Base-by-base conservation (phyloP, 37 sponge, comb jelly and placozoan species). In the Oopsacas minuta region DNA sequence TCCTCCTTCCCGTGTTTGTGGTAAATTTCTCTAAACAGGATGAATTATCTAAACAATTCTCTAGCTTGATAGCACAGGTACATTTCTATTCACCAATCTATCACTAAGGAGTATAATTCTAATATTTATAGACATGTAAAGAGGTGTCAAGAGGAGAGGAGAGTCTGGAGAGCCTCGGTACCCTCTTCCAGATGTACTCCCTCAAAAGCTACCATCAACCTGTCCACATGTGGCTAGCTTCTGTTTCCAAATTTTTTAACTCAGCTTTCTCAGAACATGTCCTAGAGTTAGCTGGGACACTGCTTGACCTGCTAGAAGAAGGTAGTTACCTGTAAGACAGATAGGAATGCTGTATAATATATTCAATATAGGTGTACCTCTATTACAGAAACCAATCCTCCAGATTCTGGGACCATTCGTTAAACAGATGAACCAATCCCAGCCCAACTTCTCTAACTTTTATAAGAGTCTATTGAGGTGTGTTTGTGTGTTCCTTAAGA, bases 1-100 rank as follows among this genome's bases (percentile, higher is more conserved):
- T 88, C 28, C 90, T 94, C 32, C 81, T 94, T 85, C 94, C 94
- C 0, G 82, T 89, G 37, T 84, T 94, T 23, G 82, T 90, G 32
- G 49, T 87, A 20, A 86, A 94, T 83, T 94, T 91, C 83, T 85
- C 88, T 37, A 28, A 81, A 0, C 94, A 92, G 37, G 89, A 90
- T 32, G 84, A 86, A n/a, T 83, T 87, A 61, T 88, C 88, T 82
- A 53, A 87, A 52, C 84, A 46, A 15, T 83, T 82, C 28, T 87
- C 89, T 36, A 36, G 75, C 10, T 86, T 82, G 52, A 87, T 93
- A 20, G 69, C 86, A 36, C 53, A 90, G 89, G 93, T 93, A 35
- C 49, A 42, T 15, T 15, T 42, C 49, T 42, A 42, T 42, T 17
- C 15, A 42, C 49, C 49, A n/a, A n/a, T n/a, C n/a, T n/a, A n/a